Conservation (phyloP, 1,140 invertebrate species). For the Drosophila teissieri region DNA sequence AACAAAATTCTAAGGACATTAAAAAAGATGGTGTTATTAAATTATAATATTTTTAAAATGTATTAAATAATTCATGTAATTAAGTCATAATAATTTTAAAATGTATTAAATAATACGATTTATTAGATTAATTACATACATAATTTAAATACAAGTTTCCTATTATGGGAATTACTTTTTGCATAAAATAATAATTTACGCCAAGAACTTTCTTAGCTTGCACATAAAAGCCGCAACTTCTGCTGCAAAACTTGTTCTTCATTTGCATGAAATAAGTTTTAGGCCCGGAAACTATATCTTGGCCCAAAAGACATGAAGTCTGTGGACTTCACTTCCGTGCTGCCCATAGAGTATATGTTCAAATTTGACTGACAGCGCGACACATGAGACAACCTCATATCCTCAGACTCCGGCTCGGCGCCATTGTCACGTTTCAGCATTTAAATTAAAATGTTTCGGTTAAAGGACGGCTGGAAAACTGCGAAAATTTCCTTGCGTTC, state of each 20-base stretch:
- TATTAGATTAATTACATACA: too few relatives aligned
- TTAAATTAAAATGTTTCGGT: constrained; percentile 81
- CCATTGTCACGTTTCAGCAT: constrained; percentile 80
- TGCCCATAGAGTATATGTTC: constrained; percentile 32
- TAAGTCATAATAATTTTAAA: not conserved
- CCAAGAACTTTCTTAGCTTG: not conserved
- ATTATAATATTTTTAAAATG: too few relatives aligned
- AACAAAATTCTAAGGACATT: too few relatives aligned
- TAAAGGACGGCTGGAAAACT: constrained; percentile 51
- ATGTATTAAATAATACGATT: not conserved
- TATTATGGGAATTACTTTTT: not conserved
- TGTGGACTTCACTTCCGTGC: not conserved
- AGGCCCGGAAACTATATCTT: not conserved
- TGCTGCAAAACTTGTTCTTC: not conserved
- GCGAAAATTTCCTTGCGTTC: constrained; percentile 55
- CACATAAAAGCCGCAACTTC: not conserved
- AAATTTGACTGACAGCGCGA: constrained; percentile 51
- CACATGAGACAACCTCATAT: constrained; percentile 67
- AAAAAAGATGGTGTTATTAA: too few relatives aligned
- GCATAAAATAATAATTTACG: not conserved
- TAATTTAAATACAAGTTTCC: not conserved
- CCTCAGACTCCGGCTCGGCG: constrained; percentile 42
- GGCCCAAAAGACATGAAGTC: not conserved
- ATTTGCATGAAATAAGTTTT: constrained; percentile 29
- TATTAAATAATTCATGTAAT: not conserved